Evolutionary conservation across 2,888 invertebrate genomes (phyloP).

Genomic region (Lottia gigantea): DNA sequence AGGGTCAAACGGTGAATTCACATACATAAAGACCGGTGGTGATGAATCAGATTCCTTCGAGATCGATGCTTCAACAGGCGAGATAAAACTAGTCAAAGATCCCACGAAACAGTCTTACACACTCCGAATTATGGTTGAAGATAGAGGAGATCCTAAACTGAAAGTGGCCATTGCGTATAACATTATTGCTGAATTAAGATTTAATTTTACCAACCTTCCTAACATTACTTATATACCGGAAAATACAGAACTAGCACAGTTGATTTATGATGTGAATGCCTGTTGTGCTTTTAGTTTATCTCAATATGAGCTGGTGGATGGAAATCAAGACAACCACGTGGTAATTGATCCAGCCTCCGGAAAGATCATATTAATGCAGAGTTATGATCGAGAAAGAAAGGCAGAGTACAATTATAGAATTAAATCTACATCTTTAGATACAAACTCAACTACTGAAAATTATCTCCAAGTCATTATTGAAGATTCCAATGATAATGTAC

Average conservation of each 20-base stretch:
- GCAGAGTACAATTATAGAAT: slow-evolving; percentile 28
- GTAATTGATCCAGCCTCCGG: slow-evolving; percentile 36
- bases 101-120: slow-evolving; percentile 7
- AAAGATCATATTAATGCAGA: slow-evolving; percentile 28
- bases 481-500: slow-evolving; percentile 47
- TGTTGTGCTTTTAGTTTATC: slow-evolving; percentile 24
- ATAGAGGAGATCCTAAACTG: slow-evolving; percentile 13
- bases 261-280: neutral
- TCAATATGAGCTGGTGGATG: slow-evolving; percentile 12
- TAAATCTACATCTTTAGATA: slow-evolving; percentile 30
- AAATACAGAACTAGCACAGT: slow-evolving; percentile 5
- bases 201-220: slow-evolving; percentile 21
- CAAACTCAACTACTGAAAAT: slow-evolving; percentile 30
- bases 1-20: slow-evolving; percentile 13
- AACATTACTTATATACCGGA: neutral
- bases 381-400: slow-evolving; percentile 40
- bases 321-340: slow-evolving; percentile 21
- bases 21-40: slow-evolving; percentile 13
- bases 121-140: slow-evolving; percentile 1
- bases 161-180: neutral
- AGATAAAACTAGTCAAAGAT: slow-evolving; percentile 23
- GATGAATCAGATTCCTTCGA: slow-evolving; percentile 27
- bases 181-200: slow-evolving; percentile 21
- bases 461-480: slow-evolving; percentile 31
- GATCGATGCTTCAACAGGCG: slow-evolving; percentile 36